Evolutionary conservation across 2,888 invertebrate species (phyloP), one percentile per base, ranked within the genome.

Genomic region (Drosophila setosimentum): DNA sequence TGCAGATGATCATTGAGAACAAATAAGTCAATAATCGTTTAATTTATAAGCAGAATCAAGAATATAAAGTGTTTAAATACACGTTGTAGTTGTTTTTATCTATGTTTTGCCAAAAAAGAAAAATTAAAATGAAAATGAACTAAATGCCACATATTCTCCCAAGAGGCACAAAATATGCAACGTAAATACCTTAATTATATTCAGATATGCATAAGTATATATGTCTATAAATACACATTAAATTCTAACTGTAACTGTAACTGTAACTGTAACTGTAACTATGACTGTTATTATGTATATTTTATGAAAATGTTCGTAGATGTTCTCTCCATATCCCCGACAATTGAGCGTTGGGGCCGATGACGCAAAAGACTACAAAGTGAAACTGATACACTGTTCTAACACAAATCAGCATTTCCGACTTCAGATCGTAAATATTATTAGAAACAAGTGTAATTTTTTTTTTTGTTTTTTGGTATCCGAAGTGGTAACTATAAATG

Each of bases 1-100:
- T 99, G 78, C 98, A 98, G 94, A 96, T 97, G 86, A 94, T 98
- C 72, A 98, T 98, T 77, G 98, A 98, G 93, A 98, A 98, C 94
- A 98, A 98, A 94, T 97, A 95, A 98, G 94, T 97, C 2, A 29
- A 40, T 21, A 40, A 21, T 33, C 49, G 33, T 49, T 5, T 11
- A 54, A n/a, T 4, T 27, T 0, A 11, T 42, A 35, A 24, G 42
- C 35, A 40, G 27, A 55, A 35, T 51, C 29, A 45, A 30, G 18
- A n/a, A 30, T 18, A 50, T 7, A n/a, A 30, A 30, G 24, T 27
- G 24, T 53, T 33, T 53, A 21, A 53, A 55, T 40, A 49, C 58
- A 62, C 65, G 54, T 37, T 21, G 8, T 70, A 67, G 63, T 48
- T 5, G 45, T 64, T 70, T 70, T 67, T 7, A 64, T 32, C 69